A percentile compares a stretch with the other conserved stretches of the same genome.
Evolutionary conservation across 2,888 invertebrate species (phyloP).

Genomic region (Synergus itoensis): DNA sequence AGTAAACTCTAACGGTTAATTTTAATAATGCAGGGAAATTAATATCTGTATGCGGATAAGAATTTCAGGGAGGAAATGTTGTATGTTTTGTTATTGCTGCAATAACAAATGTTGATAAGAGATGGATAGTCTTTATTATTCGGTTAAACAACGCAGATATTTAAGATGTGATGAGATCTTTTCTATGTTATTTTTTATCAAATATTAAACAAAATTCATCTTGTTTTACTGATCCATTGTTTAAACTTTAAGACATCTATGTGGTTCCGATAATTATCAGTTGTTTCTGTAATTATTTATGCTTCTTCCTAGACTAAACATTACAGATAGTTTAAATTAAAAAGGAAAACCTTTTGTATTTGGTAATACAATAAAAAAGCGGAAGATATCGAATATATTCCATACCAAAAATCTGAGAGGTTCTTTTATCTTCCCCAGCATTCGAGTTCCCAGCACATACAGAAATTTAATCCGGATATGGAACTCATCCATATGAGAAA

Average conservation of each 20-base stretch:
- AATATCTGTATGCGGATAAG: not conserved
- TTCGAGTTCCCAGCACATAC: not conserved
- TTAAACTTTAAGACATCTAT: too few species aligned
- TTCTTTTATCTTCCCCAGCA: not conserved
- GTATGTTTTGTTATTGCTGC: too few species aligned
- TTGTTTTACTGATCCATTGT: too few species aligned
- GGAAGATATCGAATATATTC: not conserved
- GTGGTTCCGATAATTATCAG: too few species aligned
- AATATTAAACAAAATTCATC: too few species aligned
- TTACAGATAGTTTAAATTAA: too few species aligned
- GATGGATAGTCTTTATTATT: too few species aligned
- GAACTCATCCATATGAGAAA: slow-evolving; percentile 21
- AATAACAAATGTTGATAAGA: too few species aligned
- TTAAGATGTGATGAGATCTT: too few species aligned
- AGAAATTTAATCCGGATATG: not conserved
- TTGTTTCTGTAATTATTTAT: too few species aligned
- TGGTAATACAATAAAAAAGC: not conserved
- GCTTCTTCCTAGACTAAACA: too few species aligned
- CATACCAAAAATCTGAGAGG: not conserved
- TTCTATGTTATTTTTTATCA: not conserved
- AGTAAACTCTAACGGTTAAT: slow-evolving; percentile 27
- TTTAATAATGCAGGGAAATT: not conserved
- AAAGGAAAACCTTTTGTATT: not conserved
- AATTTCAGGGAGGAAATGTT: not conserved
- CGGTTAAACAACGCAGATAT: too few species aligned